phyloP scores from a whole-genome alignment of 2,113 vertebrate species.

The Porphyrio hochstetteri region DNA sequence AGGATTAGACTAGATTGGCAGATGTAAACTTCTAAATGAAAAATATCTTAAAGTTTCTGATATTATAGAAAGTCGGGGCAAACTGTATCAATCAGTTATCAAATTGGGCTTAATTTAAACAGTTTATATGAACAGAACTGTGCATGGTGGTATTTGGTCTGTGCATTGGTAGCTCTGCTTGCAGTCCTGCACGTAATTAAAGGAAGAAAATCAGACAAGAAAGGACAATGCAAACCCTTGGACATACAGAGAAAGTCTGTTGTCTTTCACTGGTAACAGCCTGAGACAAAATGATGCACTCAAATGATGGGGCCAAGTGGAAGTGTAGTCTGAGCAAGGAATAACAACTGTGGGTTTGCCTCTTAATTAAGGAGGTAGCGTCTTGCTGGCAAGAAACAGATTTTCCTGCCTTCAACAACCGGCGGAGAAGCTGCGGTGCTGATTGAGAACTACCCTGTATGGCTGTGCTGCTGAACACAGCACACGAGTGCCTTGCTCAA shows the following conservation, averaged over 20 bases:
- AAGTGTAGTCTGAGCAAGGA: not conserved
- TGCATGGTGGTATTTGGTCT: not conserved
- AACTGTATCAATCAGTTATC: not conserved
- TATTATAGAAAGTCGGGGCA: not conserved
- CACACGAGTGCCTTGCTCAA: not conserved
- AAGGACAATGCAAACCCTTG: not conserved
- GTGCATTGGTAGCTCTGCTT: not conserved
- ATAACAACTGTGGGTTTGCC: not conserved
- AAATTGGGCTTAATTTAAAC: not conserved
- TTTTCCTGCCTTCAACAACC: not conserved
- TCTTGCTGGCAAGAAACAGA: conserved; percentile 1
- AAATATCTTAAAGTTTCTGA: not conserved
- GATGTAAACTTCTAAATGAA: conserved; percentile 10
- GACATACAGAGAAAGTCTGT: not conserved
- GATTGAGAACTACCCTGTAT: not conserved
- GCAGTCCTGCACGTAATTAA: not conserved
- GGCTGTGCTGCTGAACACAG: not conserved
- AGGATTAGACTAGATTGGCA: conserved; percentile 7
- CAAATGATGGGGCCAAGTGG: not conserved
- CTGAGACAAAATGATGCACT: not conserved
- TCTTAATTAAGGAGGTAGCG: not conserved
- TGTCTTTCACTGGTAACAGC: not conserved
- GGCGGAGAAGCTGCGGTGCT: not conserved
- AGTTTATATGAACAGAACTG: not conserved
- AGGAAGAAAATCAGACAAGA: not conserved